phyloP scores from a whole-genome alignment of 2,888 invertebrate genomes.

The Dryomyza anilis region DNA sequence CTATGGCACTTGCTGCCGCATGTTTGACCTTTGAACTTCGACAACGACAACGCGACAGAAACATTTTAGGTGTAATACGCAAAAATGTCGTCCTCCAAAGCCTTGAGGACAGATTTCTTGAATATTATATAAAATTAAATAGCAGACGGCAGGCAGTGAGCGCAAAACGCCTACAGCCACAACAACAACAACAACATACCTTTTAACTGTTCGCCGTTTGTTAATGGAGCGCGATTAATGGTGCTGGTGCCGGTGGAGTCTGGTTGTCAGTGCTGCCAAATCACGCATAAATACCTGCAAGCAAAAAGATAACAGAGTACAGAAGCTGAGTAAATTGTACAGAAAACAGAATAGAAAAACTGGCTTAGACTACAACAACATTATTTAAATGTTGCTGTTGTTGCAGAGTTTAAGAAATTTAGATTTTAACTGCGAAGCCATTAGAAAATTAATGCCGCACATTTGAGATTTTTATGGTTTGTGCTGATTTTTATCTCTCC shows the following conservation, averaged over 20 bases:
- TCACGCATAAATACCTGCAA: slow-evolving; percentile 29
- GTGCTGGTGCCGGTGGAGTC: background rate
- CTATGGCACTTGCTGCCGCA: too few species aligned
- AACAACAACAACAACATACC: slow-evolving; percentile 17
- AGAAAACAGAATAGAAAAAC: background rate
- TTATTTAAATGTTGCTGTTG: background rate
- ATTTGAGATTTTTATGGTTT: slow-evolving; percentile 13
- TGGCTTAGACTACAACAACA: background rate
- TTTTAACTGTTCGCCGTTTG: slow-evolving; percentile 10
- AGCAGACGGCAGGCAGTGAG: background rate
- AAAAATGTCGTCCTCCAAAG: too few species aligned
- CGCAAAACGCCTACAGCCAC: background rate
- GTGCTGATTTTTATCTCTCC: background rate
- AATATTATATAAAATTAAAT: too few species aligned
- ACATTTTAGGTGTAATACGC: too few species aligned
- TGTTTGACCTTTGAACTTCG: too few species aligned
- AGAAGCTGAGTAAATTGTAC: background rate
- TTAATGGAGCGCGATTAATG: slow-evolving; percentile 27
- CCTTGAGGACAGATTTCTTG: too few species aligned
- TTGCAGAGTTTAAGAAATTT: background rate
- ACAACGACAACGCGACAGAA: too few species aligned
- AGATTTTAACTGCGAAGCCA: slow-evolving; percentile 13
- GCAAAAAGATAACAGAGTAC: slow-evolving; percentile 22
- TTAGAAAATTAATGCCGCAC: slow-evolving; percentile 26
- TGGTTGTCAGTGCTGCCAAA: slow-evolving; percentile 23